phyloP scores from a whole-genome alignment of 64 coral and sea anemone genomes.

The Actinia equina region DNA sequence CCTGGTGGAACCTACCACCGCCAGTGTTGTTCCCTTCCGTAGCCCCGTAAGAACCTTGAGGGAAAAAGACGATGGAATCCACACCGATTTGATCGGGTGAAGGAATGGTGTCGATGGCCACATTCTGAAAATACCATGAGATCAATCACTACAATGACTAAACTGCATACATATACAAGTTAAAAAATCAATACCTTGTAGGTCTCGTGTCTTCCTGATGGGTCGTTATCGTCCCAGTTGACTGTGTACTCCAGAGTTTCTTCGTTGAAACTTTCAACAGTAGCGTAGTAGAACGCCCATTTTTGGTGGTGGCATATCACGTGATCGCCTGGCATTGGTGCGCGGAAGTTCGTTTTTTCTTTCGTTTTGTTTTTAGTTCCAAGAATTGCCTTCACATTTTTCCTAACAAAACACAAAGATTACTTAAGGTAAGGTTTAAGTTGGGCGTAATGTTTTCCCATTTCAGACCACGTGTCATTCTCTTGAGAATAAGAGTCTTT shows the following conservation, averaged over 20 bases:
- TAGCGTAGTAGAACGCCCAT: constrained; percentile 80
- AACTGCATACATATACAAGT: background rate
- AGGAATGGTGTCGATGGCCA: constrained; percentile 50
- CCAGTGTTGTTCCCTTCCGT: constrained; percentile 87
- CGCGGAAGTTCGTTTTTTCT: background rate
- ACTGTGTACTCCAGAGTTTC: constrained; percentile 78
- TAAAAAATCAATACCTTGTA: constrained; percentile 60
- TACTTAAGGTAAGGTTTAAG: background rate
- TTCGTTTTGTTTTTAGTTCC: background rate
- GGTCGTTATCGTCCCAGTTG: constrained; percentile 91
- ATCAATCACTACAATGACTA: background rate
- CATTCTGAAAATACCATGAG: constrained; percentile 18
- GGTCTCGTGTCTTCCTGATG: constrained; percentile 62
- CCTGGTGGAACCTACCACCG: constrained; percentile 66
- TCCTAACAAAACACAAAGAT: background rate
- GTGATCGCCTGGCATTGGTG: constrained; percentile 82
- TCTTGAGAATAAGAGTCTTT: too few relatives aligned
- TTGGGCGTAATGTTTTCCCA: too few relatives aligned
- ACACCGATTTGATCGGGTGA: constrained; percentile 77
- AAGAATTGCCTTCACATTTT: background rate
- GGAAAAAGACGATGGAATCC: constrained; percentile 84
- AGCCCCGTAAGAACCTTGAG: constrained; percentile 78
- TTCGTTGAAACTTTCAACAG: constrained; percentile 69
- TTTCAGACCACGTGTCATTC: too few relatives aligned
- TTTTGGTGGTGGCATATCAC: constrained; percentile 86